Evolutionary conservation across 2,113 vertebrate species (phyloP).

Genomic region (Forbesichthys agassizii): DNA sequence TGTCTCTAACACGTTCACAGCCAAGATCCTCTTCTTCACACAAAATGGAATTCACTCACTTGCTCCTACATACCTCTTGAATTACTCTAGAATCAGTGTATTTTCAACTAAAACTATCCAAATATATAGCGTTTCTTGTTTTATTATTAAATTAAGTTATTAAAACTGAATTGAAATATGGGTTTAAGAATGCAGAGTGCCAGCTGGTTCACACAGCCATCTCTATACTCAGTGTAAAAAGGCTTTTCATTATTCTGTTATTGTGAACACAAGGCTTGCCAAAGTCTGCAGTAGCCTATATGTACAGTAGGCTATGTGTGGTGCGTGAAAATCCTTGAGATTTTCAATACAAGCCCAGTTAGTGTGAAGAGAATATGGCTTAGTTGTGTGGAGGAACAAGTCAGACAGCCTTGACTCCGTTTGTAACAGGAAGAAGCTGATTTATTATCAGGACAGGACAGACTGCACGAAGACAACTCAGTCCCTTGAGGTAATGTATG

Average conservation of each 20-base stretch:
- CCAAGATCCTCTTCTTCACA: not conserved
- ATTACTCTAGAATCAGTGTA: not conserved
- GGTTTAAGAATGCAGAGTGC: no score
- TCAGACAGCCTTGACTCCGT: conserved; percentile 32
- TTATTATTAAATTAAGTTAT: no score
- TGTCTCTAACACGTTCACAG: not conserved
- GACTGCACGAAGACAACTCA: not conserved
- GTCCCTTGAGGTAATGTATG: not conserved
- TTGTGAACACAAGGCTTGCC: conserved; percentile 6
- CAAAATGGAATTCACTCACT: not conserved
- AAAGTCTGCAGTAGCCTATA: not conserved
- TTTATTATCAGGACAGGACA: not conserved
- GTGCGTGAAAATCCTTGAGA: not conserved
- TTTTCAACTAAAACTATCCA: conserved; percentile 4
- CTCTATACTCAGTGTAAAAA: not conserved
- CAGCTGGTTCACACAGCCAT: not conserved
- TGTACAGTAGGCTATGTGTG: no score
- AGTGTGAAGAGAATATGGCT: not conserved
- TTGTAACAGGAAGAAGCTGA: conserved; percentile 7
- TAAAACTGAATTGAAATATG: no score
- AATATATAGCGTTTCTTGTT: not conserved
- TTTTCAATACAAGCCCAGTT: not conserved
- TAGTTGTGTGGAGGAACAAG: conserved; percentile 38
- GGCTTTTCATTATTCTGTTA: not conserved
- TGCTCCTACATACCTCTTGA: not conserved